Conservation (phyloP, 2,797 vertebrate genomes). For the Loriculus beryllinus region DNA sequence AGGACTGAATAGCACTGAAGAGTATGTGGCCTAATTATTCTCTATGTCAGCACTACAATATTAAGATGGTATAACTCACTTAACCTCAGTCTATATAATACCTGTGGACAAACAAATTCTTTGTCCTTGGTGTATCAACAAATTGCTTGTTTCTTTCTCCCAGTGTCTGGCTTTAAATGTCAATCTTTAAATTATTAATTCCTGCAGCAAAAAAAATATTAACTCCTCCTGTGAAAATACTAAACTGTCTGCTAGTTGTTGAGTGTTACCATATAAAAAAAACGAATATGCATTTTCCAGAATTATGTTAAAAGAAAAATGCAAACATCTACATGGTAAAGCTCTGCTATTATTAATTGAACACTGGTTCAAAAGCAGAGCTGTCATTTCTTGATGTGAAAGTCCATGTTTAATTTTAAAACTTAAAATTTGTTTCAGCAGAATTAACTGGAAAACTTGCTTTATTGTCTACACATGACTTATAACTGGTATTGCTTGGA, state of each 20-base stretch:
- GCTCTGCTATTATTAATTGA: neutral
- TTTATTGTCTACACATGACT: neutral
- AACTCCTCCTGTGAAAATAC: neutral
- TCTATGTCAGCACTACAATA: neutral
- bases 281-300: neutral
- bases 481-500: constrained; percentile 9
- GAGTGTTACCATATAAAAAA: neutral
- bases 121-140: neutral
- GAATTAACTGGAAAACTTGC: neutral
- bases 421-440: neutral
- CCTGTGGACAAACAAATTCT: neutral
- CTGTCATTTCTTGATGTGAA: neutral
- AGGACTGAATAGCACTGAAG: neutral
- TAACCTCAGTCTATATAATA: neutral
- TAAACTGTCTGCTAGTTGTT: neutral
- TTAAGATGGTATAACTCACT: neutral
- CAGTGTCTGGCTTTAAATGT: neutral
- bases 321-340: neutral
- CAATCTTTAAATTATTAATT: neutral
- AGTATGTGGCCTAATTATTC: neutral
- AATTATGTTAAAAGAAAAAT: neutral
- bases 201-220: neutral
- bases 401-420: neutral
- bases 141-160: neutral
- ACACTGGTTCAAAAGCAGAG: neutral